These are phyloP conservation scores for Trypoxylon attenuatum DNA, from an alignment of 2,888 invertebrate species.

Conservation along the genomic window DNA sequence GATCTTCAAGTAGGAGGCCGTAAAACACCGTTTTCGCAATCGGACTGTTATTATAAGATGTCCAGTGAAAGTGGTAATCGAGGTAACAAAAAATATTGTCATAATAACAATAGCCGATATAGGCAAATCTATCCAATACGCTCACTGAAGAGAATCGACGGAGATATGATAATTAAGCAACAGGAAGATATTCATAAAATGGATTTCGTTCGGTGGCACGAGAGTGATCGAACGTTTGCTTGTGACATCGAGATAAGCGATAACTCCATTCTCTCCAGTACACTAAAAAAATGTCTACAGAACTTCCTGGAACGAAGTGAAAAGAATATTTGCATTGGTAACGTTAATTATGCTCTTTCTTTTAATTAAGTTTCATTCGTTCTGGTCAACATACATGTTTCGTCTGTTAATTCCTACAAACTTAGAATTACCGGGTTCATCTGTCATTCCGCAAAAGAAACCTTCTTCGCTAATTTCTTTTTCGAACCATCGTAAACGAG, in stretches of 20 bases:
- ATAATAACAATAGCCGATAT: too few species aligned
- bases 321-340: constrained; percentile 30
- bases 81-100: too few species aligned
- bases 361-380: constrained; percentile 8
- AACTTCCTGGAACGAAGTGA: constrained; percentile 56
- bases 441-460: too few species aligned
- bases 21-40: too few species aligned
- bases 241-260: constrained; percentile 16
- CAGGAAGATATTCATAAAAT: constrained; percentile 60
- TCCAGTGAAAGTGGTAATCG: too few species aligned
- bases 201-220: constrained; percentile 52
- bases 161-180: constrained; percentile 40
- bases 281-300: constrained; percentile 52
- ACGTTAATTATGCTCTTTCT: too few species aligned
- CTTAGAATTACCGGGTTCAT: constrained; percentile 45
- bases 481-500: too few species aligned
- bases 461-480: too few species aligned
- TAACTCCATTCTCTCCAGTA: constrained; percentile 40
- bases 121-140: background rate
- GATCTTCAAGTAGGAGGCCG: too few species aligned
- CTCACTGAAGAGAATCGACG: constrained; percentile 4
- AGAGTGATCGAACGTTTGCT: constrained; percentile 13
- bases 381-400: constrained; percentile 3
- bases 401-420: background rate
- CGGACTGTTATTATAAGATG: too few species aligned